These are phyloP conservation scores for Chelmon rostratus DNA, from an alignment of 2,797 vertebrate species.

Conservation along the genomic window DNA sequence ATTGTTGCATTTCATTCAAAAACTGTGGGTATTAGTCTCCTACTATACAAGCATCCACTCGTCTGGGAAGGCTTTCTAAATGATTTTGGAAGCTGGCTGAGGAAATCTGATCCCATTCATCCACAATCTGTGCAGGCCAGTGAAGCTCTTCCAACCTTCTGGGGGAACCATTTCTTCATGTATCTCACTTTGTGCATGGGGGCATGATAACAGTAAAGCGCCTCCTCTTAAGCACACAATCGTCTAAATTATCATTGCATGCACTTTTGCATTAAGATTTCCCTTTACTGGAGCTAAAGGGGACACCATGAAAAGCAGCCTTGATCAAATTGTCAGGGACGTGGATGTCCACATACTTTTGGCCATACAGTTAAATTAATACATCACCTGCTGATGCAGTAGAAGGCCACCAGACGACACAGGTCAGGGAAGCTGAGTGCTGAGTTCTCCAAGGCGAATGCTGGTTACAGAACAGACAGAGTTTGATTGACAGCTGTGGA, in stretches of 20 bases:
- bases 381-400: conserved; percentile 89
- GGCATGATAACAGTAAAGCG: too few species aligned
- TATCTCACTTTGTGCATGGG: neutral
- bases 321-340: neutral
- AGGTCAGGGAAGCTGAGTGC: conserved; percentile 89
- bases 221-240: neutral
- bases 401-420: conserved; percentile 91
- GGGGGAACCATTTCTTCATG: neutral
- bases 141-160: neutral
- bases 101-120: neutral
- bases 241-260: neutral
- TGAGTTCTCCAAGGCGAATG: conserved; percentile 89
- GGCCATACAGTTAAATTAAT: neutral
- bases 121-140: neutral
- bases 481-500: conserved; percentile 47
- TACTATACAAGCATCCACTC: neutral
- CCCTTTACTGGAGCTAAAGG: neutral
- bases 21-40: neutral
- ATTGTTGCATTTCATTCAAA: neutral
- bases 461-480: conserved; percentile 77
- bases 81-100: neutral
- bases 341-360: neutral
- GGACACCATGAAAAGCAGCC: neutral
- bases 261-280: neutral
- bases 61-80: too few species aligned